These are phyloP conservation scores for Asarcornis scutulata DNA, from an alignment of 2,113 vertebrate genomes.

Conservation along the genomic window DNA sequence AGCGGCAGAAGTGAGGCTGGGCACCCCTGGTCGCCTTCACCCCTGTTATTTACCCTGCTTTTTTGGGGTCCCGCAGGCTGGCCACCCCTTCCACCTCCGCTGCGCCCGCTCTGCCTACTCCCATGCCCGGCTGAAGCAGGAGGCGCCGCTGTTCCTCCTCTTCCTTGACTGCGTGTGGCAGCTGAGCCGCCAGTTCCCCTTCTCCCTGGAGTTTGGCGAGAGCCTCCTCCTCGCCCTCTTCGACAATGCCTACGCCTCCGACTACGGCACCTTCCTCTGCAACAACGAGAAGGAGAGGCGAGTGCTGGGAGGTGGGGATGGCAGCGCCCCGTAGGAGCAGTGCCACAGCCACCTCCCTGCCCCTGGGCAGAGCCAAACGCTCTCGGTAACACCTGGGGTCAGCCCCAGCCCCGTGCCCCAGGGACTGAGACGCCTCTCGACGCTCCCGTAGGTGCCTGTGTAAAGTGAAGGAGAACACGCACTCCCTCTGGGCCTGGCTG, in stretches of 20 bases:
- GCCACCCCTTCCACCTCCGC: slow-evolving; percentile 86
- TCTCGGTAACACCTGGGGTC: fast-evolving
- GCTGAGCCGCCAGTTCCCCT: slow-evolving; percentile 85
- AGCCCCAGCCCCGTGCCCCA: fast-evolving
- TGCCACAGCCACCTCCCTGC: fast-evolving
- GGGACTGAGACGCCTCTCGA: fast-evolving
- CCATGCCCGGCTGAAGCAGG: slow-evolving; percentile 81
- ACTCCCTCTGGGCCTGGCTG: slow-evolving; percentile 85
- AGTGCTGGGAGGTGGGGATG: not conserved
- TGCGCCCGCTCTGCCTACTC: slow-evolving; percentile 83
- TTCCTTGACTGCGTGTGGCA: slow-evolving; percentile 91
- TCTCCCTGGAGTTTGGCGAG: slow-evolving; percentile 85
- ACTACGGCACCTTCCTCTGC: slow-evolving; percentile 89
- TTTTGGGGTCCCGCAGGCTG: slow-evolving; percentile 70
- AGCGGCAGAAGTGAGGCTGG: fast-evolving
- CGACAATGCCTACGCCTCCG: slow-evolving; percentile 81
- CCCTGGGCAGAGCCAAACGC: not conserved
- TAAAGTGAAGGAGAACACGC: slow-evolving; percentile 80
- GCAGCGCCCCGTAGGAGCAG: not conserved
- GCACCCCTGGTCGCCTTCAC: not conserved
- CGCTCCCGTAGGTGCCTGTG: slow-evolving; percentile 72
- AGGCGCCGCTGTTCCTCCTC: slow-evolving; percentile 86
- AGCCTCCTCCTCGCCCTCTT: slow-evolving; percentile 82
- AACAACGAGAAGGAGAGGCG: slow-evolving; percentile 86
- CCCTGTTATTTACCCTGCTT: fast-evolving